Conservation (phyloP, 2,888 invertebrate species). For the Plemyria rubiginata region DNA sequence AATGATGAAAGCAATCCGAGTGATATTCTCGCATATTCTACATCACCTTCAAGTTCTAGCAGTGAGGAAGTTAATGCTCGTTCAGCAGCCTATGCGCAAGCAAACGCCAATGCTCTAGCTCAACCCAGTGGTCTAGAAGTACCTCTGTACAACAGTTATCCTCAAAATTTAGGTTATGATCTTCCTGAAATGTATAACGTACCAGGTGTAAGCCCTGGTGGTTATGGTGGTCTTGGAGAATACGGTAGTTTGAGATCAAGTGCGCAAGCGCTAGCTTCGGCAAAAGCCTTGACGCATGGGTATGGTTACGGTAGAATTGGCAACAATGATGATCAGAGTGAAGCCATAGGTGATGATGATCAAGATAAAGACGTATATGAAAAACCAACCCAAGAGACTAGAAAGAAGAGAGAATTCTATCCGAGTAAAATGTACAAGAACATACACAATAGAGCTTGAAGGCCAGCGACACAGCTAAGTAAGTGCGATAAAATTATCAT, state of each 20-base stretch:
- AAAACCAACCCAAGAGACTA: background rate
- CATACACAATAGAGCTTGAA: constrained; percentile 7
- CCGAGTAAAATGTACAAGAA: constrained; percentile 1
- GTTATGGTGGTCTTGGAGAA: background rate
- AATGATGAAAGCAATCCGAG: background rate
- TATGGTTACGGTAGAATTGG: constrained; percentile 6
- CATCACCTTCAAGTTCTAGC: background rate
- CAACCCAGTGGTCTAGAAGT: background rate
- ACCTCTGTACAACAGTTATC: background rate
- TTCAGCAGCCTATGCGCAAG: background rate
- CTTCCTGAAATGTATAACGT: background rate
- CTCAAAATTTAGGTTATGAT: background rate
- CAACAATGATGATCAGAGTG: background rate
- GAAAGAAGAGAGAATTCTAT: constrained; percentile 19
- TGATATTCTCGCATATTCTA: background rate
- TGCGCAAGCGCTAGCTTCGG: constrained; percentile 9
- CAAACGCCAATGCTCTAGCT: constrained; percentile 19
- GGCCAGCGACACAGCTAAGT: constrained; percentile 1
- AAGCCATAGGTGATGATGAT: background rate
- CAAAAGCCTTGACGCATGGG: background rate
- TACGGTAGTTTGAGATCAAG: constrained; percentile 18
- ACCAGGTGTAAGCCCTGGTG: background rate
- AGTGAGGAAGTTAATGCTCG: background rate
- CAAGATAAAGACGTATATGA: background rate
- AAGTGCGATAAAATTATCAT: background rate